Percentiles rank a stretch among this genome's conserved stretches.
Conservation (phyloP, 2,113 vertebrate genomes). For the Ptilonorhynchus violaceus region DNA sequence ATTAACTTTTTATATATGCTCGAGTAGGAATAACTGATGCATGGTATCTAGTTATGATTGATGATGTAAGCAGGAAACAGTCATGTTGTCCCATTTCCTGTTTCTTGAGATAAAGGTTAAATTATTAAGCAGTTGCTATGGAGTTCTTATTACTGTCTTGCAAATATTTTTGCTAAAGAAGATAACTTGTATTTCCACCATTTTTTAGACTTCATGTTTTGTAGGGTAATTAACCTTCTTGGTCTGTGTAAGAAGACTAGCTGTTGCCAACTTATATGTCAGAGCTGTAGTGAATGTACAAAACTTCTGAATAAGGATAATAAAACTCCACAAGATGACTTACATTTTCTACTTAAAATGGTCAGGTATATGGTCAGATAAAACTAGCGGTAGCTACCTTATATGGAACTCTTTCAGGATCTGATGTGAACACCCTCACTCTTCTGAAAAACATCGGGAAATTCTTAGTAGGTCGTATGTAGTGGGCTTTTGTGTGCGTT, state of each 20-base stretch:
- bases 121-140: neutral
- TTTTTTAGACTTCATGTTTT: neutral
- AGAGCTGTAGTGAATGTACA: neutral
- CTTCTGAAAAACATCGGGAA: neutral
- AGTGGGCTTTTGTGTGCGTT: neutral
- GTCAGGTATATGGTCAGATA: neutral
- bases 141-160: neutral
- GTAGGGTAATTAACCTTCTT: neutral
- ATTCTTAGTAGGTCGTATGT: neutral
- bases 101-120: neutral
- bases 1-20: neutral
- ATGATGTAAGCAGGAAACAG: neutral
- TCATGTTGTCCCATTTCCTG: neutral
- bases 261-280: neutral
- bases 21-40: neutral
- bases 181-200: neutral
- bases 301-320: neutral
- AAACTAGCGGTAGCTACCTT: neutral
- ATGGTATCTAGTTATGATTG: neutral
- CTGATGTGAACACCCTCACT: neutral
- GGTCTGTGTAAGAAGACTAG: neutral
- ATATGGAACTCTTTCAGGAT: neutral
- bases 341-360: neutral
- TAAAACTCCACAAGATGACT: neutral
- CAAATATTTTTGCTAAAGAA: neutral